phyloP scores from a whole-genome alignment of 2,888 invertebrate genomes.

The Mermis nigrescens region DNA sequence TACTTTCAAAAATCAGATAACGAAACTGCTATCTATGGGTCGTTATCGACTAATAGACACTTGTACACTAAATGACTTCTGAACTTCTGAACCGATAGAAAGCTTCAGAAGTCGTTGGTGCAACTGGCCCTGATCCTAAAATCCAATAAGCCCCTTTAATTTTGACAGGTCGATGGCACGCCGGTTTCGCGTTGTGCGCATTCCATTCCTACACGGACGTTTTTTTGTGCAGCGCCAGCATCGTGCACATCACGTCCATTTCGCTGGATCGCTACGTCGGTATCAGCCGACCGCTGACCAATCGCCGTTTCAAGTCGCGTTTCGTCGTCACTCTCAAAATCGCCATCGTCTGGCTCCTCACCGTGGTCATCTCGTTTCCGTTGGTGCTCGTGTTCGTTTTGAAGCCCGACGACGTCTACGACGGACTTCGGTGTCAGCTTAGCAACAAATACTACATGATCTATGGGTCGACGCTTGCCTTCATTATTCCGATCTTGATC shows the following conservation, averaged over 20 bases:
- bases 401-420: constrained; percentile 37
- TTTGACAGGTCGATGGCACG: constrained; percentile 63
- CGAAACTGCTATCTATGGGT: no score
- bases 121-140: no score
- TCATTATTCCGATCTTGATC: constrained; percentile 79
- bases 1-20: no score
- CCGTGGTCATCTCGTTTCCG: constrained; percentile 73
- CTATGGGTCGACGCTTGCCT: constrained; percentile 69
- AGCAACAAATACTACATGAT: constrained; percentile 21
- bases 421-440: constrained; percentile 35
- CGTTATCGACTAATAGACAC: no score
- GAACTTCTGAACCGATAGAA: no score
- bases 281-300: constrained; percentile 74
- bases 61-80: no score
- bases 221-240: constrained; percentile 40
- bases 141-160: neutral
- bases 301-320: constrained; percentile 59
- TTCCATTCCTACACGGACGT: constrained; percentile 64
- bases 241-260: constrained; percentile 42
- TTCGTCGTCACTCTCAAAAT: constrained; percentile 56
- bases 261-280: constrained; percentile 56
- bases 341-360: constrained; percentile 73
- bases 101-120: no score
- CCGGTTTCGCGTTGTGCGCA: constrained; percentile 41
- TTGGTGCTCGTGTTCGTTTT: constrained; percentile 42